These are phyloP conservation scores for Montipora capricornis DNA, from an alignment of 64 coral and sea anemone genomes.

Conservation along the genomic window DNA sequence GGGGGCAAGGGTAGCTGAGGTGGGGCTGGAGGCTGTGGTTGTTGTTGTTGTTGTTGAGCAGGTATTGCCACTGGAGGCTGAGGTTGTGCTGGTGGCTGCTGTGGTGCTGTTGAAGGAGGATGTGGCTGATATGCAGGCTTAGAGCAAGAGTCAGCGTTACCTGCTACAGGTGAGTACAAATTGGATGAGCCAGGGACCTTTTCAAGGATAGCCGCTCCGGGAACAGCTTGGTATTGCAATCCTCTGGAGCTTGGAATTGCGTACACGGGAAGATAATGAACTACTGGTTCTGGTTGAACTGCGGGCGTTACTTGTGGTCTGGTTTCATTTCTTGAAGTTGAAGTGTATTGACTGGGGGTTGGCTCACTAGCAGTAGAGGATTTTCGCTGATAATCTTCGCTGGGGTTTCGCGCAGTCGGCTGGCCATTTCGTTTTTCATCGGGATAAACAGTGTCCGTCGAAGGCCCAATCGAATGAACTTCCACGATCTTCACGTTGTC, in stretches of 20 bases:
- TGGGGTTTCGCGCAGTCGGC: neutral
- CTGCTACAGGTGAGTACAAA: slow-evolving; percentile 27
- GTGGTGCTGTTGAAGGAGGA: neutral
- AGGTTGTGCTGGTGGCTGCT: slow-evolving; percentile 45
- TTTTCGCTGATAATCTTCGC: slow-evolving; percentile 1
- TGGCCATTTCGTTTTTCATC: slow-evolving; percentile 21
- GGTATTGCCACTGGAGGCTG: neutral
- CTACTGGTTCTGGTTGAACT: slow-evolving; percentile 21
- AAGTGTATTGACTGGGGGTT: neutral
- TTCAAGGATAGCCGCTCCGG: slow-evolving; percentile 69
- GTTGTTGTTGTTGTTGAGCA: slow-evolving; percentile 26
- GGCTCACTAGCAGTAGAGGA: neutral
- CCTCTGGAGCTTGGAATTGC: slow-evolving; percentile 57
- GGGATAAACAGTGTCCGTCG: slow-evolving; percentile 33
- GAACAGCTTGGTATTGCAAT: slow-evolving; percentile 65
- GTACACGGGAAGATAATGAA: slow-evolving; percentile 70
- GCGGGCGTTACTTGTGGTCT: neutral
- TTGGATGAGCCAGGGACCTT: slow-evolving; percentile 43
- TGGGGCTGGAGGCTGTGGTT: slow-evolving; percentile 28
- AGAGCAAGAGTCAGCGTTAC: neutral
- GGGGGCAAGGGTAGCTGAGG: slow-evolving; percentile 33
- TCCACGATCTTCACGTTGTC: slow-evolving; percentile 84
- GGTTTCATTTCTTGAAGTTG: slow-evolving; percentile 1
- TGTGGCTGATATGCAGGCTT: slow-evolving; percentile 25
- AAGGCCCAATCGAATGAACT: slow-evolving; percentile 55